These are phyloP conservation scores for Fopius arisanus DNA, from an alignment of 1,140 invertebrate species.

Conservation along the genomic window DNA sequence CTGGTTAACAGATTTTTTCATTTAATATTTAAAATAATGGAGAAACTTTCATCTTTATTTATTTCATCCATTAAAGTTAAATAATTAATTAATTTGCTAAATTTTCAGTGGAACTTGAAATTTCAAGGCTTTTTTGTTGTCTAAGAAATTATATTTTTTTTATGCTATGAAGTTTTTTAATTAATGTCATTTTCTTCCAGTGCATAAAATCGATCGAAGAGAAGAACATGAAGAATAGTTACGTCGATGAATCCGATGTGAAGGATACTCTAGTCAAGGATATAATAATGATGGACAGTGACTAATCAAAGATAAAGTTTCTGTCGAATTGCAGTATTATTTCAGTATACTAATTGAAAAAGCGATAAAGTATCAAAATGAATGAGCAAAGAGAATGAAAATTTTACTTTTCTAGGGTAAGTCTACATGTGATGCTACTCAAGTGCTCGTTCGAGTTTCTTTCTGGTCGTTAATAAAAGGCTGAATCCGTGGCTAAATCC, in stretches of 20 bases:
- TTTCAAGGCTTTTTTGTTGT: too few species aligned
- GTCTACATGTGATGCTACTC: neutral
- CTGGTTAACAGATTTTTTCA: too few species aligned
- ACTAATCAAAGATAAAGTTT: slow-evolving; percentile 45
- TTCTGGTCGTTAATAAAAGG: neutral
- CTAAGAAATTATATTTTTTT: too few species aligned
- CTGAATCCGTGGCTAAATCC: neutral
- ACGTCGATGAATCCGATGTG: slow-evolving; percentile 60
- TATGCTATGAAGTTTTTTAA: too few species aligned
- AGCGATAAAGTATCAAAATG: neutral
- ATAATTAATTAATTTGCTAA: too few species aligned
- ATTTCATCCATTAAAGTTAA: too few species aligned
- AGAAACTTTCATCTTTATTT: too few species aligned
- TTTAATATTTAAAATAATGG: too few species aligned
- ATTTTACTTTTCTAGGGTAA: neutral
- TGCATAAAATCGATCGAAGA: slow-evolving; percentile 62
- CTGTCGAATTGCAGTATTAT: slow-evolving; percentile 12
- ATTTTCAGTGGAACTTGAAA: too few species aligned
- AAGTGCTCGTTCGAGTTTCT: neutral
- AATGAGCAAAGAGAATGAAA: neutral
- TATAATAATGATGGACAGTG: slow-evolving; percentile 55
- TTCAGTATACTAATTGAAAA: neutral
- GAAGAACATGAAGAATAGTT: slow-evolving; percentile 59
- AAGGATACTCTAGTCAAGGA: slow-evolving; percentile 52
- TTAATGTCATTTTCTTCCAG: slow-evolving; percentile 45